These are phyloP conservation scores for Talpa occidentalis DNA, from an alignment of 2,113 vertebrate species.

Conservation along the genomic window DNA sequence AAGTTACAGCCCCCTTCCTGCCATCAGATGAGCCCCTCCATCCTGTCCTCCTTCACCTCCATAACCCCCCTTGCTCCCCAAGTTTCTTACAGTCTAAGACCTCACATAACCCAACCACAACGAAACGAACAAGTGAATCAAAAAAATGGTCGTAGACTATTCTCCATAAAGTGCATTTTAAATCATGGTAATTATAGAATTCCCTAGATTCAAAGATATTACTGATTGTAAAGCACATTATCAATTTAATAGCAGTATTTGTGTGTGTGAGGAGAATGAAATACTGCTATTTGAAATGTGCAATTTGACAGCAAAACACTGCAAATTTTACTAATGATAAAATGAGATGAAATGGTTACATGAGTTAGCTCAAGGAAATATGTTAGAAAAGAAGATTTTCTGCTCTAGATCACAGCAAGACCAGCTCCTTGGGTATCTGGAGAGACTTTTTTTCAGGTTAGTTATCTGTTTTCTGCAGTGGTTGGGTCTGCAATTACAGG, in stretches of 20 bases:
- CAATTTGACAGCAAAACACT: background rate
- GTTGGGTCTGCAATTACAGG: constrained; percentile 24
- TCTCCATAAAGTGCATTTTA: constrained; percentile 6
- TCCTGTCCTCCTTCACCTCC: too few relatives aligned
- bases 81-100: too few relatives aligned
- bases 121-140: too few relatives aligned
- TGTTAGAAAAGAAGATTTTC: background rate
- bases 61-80: too few relatives aligned
- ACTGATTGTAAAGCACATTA: background rate
- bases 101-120: too few relatives aligned
- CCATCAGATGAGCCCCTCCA: too few relatives aligned
- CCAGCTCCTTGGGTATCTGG: background rate
- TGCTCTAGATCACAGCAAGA: background rate
- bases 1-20: too few relatives aligned
- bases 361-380: background rate
- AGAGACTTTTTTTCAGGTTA: background rate
- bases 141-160: too few relatives aligned
- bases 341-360: background rate
- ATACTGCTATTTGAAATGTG: background rate
- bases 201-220: background rate
- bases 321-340: constrained; percentile 26
- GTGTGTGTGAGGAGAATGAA: background rate
- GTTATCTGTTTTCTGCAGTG: background rate
- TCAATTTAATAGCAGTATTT: background rate
- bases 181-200: background rate